phyloP scores from a whole-genome alignment of 2,888 invertebrate species.

The Andrena fulva region DNA sequence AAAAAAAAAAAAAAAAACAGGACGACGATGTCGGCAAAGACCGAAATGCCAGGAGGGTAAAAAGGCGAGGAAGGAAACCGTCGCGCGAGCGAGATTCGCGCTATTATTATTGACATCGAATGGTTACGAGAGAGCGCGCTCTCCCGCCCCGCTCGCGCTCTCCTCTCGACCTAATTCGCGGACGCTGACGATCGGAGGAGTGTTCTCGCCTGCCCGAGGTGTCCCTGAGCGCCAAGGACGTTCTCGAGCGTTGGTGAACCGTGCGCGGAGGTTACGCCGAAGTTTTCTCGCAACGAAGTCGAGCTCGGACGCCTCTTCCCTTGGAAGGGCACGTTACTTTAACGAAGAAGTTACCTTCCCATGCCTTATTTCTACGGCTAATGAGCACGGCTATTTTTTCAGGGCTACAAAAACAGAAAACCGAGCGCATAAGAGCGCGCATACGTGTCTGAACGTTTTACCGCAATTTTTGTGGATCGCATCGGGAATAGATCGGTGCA shows the following conservation, averaged over 20 bases:
- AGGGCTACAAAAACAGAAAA: not conserved
- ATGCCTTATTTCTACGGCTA: slow-evolving; percentile 6
- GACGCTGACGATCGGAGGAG: slow-evolving; percentile 73
- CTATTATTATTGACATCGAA: slow-evolving; percentile 71
- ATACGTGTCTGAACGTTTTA: no score
- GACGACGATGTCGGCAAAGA: not conserved
- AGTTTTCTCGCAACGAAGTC: slow-evolving; percentile 31
- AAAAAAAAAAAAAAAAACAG: slow-evolving; percentile 17
- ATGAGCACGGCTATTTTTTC: slow-evolving; percentile 14
- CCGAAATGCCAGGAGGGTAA: slow-evolving; percentile 7
- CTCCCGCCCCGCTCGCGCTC: slow-evolving; percentile 49
- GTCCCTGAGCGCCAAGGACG: slow-evolving; percentile 78
- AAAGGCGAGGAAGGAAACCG: slow-evolving; percentile 57
- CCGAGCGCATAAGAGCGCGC: no score
- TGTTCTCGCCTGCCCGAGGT: slow-evolving; percentile 71
- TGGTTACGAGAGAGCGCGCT: slow-evolving; percentile 66
- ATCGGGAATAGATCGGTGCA: no score
- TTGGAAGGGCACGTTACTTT: slow-evolving; percentile 30
- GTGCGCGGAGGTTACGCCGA: slow-evolving; percentile 50
- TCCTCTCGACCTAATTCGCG: slow-evolving; percentile 78
- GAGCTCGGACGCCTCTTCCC: slow-evolving; percentile 3
- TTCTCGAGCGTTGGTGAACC: slow-evolving; percentile 70
- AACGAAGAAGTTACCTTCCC: slow-evolving; percentile 3
- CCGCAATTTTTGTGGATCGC: no score
- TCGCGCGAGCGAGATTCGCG: slow-evolving; percentile 54